Conservation (phyloP, 2,888 invertebrate genomes). For the Eupithecia tripunctaria region DNA sequence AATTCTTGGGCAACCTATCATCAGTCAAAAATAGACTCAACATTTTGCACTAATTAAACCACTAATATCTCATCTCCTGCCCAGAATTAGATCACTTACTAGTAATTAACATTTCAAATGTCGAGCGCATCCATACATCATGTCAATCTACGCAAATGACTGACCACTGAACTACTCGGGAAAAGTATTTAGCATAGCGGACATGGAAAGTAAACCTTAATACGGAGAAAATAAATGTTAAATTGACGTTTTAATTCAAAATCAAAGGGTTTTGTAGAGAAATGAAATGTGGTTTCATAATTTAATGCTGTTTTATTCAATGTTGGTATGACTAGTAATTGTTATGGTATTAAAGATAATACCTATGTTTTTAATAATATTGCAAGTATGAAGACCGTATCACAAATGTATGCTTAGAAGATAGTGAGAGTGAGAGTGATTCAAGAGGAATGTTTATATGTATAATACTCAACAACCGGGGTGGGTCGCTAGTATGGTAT, state of each 20-base stretch:
- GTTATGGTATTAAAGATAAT: too few species aligned
- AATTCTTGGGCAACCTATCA: not conserved
- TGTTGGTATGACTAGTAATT: not conserved
- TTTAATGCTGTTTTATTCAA: not conserved
- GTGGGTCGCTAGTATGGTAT: too few species aligned
- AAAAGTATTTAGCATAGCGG: conserved; percentile 15
- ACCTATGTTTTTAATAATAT: too few species aligned
- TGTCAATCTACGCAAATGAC: conserved; percentile 29
- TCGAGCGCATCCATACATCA: conserved; percentile 18
- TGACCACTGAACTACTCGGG: conserved; percentile 36
- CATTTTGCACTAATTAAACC: conserved; percentile 17
- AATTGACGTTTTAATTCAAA: not conserved
- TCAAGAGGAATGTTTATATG: too few species aligned
- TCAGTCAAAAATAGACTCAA: not conserved
- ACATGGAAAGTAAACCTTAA: not conserved
- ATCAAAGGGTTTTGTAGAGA: not conserved
- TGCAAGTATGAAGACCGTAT: too few species aligned
- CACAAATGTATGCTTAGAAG: too few species aligned
- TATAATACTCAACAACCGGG: too few species aligned
- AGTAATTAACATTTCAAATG: conserved; percentile 31
- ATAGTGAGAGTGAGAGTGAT: too few species aligned
- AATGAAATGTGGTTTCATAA: not conserved
- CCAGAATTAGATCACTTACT: conserved; percentile 26
- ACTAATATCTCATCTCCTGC: conserved; percentile 30
- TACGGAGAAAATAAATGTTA: not conserved